Evolutionary conservation across 2,113 vertebrate species (phyloP), one percentile per base, ranked within the genome.

Genomic region (Phocoena phocoena): DNA sequence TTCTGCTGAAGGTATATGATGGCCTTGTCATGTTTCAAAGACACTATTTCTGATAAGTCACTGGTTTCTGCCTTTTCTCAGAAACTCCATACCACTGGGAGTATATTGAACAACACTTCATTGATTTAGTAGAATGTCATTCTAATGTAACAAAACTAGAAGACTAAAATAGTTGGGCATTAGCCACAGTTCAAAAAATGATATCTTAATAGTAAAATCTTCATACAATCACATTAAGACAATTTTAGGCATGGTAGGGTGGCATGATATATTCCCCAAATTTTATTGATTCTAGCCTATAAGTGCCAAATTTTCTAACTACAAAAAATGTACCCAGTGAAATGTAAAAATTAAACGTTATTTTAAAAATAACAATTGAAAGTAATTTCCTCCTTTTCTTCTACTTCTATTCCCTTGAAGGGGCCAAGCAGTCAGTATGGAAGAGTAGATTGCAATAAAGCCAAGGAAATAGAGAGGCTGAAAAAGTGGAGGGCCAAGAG

Each of bases 41-140:
- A 88, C 26, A 62, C 18, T 73, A 58, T 97, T 96, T 88, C 41
- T 97, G 65, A 65, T 67, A 97, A 96, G 44, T 88, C 47, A 88
- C 62, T 85, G 18, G 5, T 63, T 95, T 88, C n/a, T 90, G 8
- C 25, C 70, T 97, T 97, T 94, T 85, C 77, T 94, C 62, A 74
- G 80, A 95, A 97, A 93, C 14, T 86, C 17, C 33, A 58, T 21
- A 68, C 67, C 44, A 79, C 55, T 73, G 71, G 62, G 77, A 96
- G 23, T 67, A 77, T 26, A 86, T 36, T 85, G 90, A 97, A 93
- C 21, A 94, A 1, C 8, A 88, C 79, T 94, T 82, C 47, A 94
- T 94, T 97, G 93, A 95, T 96, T 93, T 82, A 23, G 28, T 63
- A 67, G 41, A 88, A 95, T 94, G 81, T 65, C 81, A 94, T 93